Conservation (phyloP, 2,113 vertebrate genomes). For the Natator depressus region DNA sequence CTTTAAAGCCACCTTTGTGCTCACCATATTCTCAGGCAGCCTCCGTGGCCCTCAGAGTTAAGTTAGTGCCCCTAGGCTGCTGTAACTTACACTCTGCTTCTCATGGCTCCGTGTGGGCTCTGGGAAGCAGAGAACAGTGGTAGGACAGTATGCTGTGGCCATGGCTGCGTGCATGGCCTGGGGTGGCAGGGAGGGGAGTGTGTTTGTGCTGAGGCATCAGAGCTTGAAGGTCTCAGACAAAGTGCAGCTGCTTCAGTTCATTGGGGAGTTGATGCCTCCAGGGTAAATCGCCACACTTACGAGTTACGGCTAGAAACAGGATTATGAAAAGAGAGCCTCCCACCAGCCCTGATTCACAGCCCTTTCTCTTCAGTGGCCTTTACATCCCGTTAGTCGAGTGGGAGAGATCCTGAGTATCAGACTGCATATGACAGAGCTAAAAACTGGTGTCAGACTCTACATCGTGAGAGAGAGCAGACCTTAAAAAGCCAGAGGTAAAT, state of each 20-base stretch:
- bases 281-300: rapidly evolving
- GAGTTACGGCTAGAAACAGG: not conserved
- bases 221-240: not conserved
- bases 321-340: not conserved
- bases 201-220: not conserved
- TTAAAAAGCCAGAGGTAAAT: constrained; percentile 4
- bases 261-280: rapidly evolving
- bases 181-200: not conserved
- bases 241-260: not conserved
- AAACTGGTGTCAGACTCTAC: not conserved
- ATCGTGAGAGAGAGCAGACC: not conserved
- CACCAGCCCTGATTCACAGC: not conserved
- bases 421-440: not conserved
- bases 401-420: not conserved
- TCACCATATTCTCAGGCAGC: not conserved
- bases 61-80: not conserved
- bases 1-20: not conserved
- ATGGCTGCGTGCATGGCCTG: not conserved
- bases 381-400: not conserved
- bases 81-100: not conserved
- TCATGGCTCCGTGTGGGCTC: not conserved
- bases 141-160: not conserved
- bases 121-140: not conserved
- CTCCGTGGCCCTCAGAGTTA: not conserved
- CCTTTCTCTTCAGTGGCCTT: not conserved